Percentiles rank a stretch among this genome's conserved stretches.
phyloP scores from a whole-genome alignment of 2,888 invertebrate species.

The Hipparchia sbordonii region DNA sequence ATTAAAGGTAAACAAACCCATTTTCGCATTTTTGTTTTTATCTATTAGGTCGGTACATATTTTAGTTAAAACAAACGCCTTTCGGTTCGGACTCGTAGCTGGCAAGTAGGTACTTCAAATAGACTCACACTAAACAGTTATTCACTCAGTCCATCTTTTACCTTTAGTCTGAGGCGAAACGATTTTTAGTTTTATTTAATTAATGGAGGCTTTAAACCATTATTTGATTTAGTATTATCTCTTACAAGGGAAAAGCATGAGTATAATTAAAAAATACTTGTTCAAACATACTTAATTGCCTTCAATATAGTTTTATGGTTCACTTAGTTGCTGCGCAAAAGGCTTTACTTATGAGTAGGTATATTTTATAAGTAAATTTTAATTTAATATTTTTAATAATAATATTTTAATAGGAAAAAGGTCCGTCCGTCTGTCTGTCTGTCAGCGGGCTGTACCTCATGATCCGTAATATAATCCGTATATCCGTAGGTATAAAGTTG shows the following conservation, averaged over 20 bases:
- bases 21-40: too few species aligned
- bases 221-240: slow-evolving; percentile 12
- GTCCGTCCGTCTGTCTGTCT: too few species aligned
- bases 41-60: too few species aligned
- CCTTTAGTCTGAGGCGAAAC: not conserved
- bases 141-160: not conserved
- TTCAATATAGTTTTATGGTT: not conserved
- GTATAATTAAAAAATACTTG: slow-evolving; percentile 1
- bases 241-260: not conserved
- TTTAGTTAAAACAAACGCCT: too few species aligned
- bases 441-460: too few species aligned
- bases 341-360: not conserved
- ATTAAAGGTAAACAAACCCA: too few species aligned
- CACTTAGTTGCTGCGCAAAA: not conserved
- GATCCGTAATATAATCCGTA: too few species aligned
- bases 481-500: too few species aligned
- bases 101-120: too few species aligned
- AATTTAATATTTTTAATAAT: not conserved
- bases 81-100: too few species aligned
- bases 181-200: slow-evolving; percentile 13
- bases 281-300: not conserved
- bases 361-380: not conserved
- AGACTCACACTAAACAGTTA: not conserved
- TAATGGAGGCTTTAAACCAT: slow-evolving; percentile 5
- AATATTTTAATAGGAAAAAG: too few species aligned